Conservation (phyloP, 1,140 invertebrate species). For the Drosophila sp. region DNA sequence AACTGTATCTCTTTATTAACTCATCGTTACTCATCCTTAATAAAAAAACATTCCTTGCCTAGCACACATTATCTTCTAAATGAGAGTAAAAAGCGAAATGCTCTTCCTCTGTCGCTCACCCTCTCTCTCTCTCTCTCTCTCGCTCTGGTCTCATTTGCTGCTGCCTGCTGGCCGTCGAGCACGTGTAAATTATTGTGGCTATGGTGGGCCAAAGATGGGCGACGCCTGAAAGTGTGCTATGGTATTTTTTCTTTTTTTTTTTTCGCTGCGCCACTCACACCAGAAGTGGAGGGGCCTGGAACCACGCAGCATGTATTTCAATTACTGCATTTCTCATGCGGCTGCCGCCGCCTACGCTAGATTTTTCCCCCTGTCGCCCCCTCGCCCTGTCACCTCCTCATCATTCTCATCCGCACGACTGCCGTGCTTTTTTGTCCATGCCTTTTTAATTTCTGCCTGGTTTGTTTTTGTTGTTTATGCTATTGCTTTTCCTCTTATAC, state of each 20-base stretch:
- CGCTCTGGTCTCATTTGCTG: background rate
- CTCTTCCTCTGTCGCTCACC: conserved; percentile 4
- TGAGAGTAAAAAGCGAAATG: conserved; percentile 2
- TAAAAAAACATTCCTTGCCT: background rate
- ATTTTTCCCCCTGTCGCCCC: background rate
- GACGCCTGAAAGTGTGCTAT: conserved; percentile 49
- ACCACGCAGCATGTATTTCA: conserved; percentile 74
- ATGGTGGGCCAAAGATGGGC: conserved; percentile 41
- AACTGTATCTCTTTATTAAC: background rate
- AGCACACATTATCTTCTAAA: conserved; percentile 4
- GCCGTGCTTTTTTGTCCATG: conserved; percentile 34
- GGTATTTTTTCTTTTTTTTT: conserved; percentile 22
- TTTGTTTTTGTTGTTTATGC: conserved; percentile 47
- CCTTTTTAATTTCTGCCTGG: conserved; percentile 72
- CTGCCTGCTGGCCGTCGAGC: conserved; percentile 34
- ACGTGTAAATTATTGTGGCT: conserved; percentile 72
- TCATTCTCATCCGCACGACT: background rate
- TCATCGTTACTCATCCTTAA: background rate
- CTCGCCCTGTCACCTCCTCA: background rate
- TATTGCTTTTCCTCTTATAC: conserved; percentile 30
- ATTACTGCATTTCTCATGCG: conserved; percentile 75
- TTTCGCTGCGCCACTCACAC: conserved; percentile 33
- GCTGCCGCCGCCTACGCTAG: conserved; percentile 16
- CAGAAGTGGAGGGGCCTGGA: conserved; percentile 28
- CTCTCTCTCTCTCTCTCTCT: background rate